A percentile compares a stretch with the other conserved stretches of the same genome.
Evolutionary conservation across 2,113 vertebrate species (phyloP).

Genomic region (Pelecanus crispus): DNA sequence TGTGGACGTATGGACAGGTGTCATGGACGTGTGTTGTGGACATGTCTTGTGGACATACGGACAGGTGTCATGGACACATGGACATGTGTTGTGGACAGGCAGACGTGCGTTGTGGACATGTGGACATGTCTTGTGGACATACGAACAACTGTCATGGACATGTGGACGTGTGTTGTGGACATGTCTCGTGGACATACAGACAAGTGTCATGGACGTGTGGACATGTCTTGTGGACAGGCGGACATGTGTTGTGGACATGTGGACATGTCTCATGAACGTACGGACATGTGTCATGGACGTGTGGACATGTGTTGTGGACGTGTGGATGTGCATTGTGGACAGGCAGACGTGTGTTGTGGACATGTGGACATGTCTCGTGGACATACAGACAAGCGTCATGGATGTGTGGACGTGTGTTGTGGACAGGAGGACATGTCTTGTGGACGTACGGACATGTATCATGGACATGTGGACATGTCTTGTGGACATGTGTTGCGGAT

Average conservation of each 20-base stretch:
- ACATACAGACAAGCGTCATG: too few relatives aligned
- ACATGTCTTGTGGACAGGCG: background rate
- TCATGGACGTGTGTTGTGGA: background rate
- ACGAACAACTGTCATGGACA: background rate
- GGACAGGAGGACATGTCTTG: background rate
- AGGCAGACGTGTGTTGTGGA: background rate
- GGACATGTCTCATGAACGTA: too few relatives aligned
- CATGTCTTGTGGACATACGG: background rate
- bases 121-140: rapidly evolving
- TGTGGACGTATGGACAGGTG: background rate
- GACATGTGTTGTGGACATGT: background rate
- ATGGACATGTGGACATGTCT: too few relatives aligned
- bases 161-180: too few relatives aligned
- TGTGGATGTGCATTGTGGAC: too few relatives aligned
- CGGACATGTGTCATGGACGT: too few relatives aligned
- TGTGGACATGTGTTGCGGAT: background rate
- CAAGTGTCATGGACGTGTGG: too few relatives aligned
- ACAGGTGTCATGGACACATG: rapidly evolving
- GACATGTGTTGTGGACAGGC: rapidly evolving
- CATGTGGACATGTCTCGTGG: background rate
- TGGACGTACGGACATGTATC: too few relatives aligned
- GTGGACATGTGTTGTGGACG: background rate
- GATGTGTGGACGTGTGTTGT: too few relatives aligned
- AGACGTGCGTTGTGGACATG: rapidly evolving
- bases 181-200: too few relatives aligned